Base-by-base conservation (phyloP, 2,113 vertebrate genomes). In the Sapayoa aenigma region DNA sequence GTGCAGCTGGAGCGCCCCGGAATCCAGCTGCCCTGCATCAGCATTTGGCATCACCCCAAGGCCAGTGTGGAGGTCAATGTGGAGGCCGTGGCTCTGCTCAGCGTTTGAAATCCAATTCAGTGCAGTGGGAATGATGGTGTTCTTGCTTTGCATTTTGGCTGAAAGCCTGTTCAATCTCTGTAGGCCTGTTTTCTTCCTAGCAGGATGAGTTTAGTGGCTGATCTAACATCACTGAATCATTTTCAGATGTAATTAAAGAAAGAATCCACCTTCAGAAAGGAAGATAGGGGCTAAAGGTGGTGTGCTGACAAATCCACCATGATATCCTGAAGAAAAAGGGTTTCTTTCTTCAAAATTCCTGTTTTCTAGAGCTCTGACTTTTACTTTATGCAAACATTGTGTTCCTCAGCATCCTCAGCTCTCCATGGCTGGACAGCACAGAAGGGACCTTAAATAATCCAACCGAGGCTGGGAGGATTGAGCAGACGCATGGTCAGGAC, bases 381-480 rank as follows among this genome's bases (percentile, higher is more conserved):
- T 28, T 65, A 35, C 12, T n/a, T 81, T 17, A 20, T 25, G 23
- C 46, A 73, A 85, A 25, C 9, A 4, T 8, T 62, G 20, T 63
- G 24, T 82, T 83, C 41, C 7, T 27, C 27, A 56, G 44, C 4
- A 6, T 71, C 59, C 22, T n/a, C n/a, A 71, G 14, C 22, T 87
- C 37, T 74, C 58, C 9, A 5, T 17, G 28, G 33, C 41, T 56
- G 37, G n/a, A n/a, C 11, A 33, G 56, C 71, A 50, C 11, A 21
- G 41, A 65, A 68, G 5, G 18, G 14, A 53, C 67, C 41, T 73
- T 35, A 68, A 65, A 46, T 42, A 49, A 73, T 85, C 21, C 31
- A 69, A 0, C 9, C 0, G 2, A 63, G 17, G 16, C 18, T 75
- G 56, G 52, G 25, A 52, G 14, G 6, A 35, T 2, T n/a, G 67